phyloP scores from a whole-genome alignment of 2,888 invertebrate genomes.

The Eremobia ochroleuca region DNA sequence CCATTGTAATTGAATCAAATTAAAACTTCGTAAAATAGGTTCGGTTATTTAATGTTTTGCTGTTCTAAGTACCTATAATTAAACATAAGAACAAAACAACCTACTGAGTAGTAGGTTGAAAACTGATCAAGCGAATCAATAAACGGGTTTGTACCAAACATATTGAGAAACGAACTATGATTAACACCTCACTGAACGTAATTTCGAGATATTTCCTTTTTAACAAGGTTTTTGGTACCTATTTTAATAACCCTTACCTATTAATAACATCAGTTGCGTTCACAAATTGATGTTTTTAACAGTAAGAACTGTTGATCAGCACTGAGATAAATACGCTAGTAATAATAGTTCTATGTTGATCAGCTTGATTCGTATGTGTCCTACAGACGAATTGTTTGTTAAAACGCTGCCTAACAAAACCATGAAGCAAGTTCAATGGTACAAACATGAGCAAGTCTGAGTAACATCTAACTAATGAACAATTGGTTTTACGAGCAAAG shows the following conservation, averaged over 20 bases:
- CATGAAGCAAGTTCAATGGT: constrained; percentile 37
- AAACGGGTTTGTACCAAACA: not conserved
- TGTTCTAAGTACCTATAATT: not conserved
- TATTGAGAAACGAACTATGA: not conserved
- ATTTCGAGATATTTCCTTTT: not conserved
- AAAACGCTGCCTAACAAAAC: constrained; percentile 3
- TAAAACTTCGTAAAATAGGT: not conserved
- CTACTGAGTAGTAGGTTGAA: not conserved
- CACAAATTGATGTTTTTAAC: constrained; percentile 3
- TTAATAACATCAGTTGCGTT: not conserved
- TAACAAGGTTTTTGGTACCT: constrained; percentile 2
- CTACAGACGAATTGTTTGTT: not conserved
- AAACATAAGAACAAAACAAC: not conserved
- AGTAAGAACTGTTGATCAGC: not conserved
- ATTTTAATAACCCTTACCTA: constrained; percentile 12
- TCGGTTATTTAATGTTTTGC: not conserved
- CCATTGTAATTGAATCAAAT: not conserved
- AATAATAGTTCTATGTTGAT: too few relatives aligned
- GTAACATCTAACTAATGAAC: constrained; percentile 61
- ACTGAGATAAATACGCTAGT: too few relatives aligned
- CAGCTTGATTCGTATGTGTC: not conserved
- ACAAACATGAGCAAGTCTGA: constrained; percentile 34
- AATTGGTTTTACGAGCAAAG: constrained; percentile 58
- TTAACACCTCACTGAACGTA: not conserved
- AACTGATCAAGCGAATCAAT: not conserved